Evolutionary conservation across 2,113 vertebrate genomes (phyloP).

Genomic region (Axis porcinus): DNA sequence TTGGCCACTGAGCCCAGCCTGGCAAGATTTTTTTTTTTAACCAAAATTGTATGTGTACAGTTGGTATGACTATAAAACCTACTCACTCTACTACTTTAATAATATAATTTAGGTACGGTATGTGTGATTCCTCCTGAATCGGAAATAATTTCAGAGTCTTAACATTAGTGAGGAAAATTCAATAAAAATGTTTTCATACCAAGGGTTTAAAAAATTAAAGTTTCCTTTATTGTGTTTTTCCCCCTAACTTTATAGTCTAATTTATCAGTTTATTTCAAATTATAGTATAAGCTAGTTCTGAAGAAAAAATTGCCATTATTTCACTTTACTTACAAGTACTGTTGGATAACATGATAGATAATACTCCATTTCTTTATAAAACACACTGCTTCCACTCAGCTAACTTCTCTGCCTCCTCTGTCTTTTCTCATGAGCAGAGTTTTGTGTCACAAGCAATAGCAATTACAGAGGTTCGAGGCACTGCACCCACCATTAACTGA

Average conservation of each 20-base stretch:
- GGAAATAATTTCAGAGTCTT: conserved; percentile 23
- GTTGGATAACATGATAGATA: not conserved
- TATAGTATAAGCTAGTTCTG: not conserved
- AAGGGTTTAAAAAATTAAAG: conserved; percentile 1
- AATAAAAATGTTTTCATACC: not conserved
- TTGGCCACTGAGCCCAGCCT: not conserved
- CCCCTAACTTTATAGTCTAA: not conserved
- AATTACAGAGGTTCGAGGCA: not conserved
- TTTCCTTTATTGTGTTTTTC: not conserved
- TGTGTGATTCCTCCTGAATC: not conserved
- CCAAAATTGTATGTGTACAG: not conserved
- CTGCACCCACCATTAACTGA: not conserved
- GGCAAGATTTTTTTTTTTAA: not conserved
- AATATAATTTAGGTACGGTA: not conserved
- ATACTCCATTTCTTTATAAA: conserved; percentile 22
- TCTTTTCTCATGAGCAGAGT: not conserved
- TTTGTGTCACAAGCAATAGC: not conserved
- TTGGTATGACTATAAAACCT: not conserved
- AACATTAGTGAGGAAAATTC: conserved; percentile 11
- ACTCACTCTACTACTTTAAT: not conserved
- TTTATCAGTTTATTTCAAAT: conserved; percentile 27
- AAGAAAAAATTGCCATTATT: not conserved
- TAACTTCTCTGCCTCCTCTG: not conserved
- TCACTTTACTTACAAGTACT: not conserved
- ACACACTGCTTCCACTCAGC: not conserved